A percentile compares a stretch with the other conserved stretches of the same genome.
Conservation (phyloP, 2,888 invertebrate species). For the Zygogramma bicolorata region DNA sequence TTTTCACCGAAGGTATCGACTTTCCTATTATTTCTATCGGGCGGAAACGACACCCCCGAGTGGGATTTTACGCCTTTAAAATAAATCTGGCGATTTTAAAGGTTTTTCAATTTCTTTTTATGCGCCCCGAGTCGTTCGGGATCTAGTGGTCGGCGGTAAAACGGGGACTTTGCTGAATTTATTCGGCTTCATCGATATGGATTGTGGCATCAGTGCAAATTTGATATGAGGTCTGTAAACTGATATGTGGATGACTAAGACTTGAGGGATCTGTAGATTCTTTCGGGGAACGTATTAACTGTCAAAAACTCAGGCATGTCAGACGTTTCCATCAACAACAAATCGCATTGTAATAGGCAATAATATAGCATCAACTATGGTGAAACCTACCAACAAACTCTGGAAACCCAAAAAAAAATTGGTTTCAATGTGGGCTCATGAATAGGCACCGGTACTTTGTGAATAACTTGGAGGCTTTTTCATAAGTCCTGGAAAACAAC, state of each 20-base stretch:
- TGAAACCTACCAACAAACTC: too few relatives aligned
- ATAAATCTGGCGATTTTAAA: conserved; percentile 61
- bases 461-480: too few relatives aligned
- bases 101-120: conserved; percentile 62
- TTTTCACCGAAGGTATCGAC: conserved; percentile 40
- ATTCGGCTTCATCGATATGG: conserved; percentile 40
- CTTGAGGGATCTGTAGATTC: not conserved
- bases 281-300: too few relatives aligned
- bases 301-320: too few relatives aligned
- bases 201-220: conserved; percentile 39
- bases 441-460: too few relatives aligned
- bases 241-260: conserved; percentile 12
- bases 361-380: too few relatives aligned
- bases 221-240: conserved; percentile 39
- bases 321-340: too few relatives aligned
- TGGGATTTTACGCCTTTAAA: conserved; percentile 60
- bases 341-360: too few relatives aligned
- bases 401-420: too few relatives aligned
- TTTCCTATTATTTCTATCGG: conserved; percentile 55
- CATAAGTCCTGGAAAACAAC: too few relatives aligned
- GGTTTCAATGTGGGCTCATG: too few relatives aligned
- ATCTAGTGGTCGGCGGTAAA: conserved; percentile 27
- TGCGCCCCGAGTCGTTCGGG: conserved; percentile 37
- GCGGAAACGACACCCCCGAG: conserved; percentile 59
- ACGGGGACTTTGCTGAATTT: conserved; percentile 38